A percentile compares a stretch with the other conserved stretches of the same genome.
Evolutionary conservation across 2,797 vertebrate genomes (phyloP).

Genomic region (Catharus ustulatus): DNA sequence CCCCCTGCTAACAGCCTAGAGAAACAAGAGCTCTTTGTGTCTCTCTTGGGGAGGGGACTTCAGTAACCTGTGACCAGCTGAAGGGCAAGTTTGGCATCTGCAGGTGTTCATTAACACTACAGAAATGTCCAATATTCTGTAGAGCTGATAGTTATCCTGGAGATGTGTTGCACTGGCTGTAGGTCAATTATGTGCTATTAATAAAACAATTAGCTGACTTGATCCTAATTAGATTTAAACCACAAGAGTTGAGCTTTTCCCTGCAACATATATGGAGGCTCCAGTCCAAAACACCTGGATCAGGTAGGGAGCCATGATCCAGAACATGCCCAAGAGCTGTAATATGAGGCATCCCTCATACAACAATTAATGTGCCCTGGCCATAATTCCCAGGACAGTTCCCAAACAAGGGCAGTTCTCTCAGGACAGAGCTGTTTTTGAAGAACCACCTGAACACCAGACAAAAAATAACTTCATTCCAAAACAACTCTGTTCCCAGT

Average conservation of each 20-base stretch:
- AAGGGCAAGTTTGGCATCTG: neutral
- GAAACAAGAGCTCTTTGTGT: neutral
- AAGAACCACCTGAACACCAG: neutral
- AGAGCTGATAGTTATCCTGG: neutral
- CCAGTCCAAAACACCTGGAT: neutral
- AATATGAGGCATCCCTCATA: neutral
- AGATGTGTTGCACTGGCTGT: neutral
- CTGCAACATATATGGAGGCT: neutral
- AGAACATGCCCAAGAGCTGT: neutral
- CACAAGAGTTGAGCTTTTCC: neutral
- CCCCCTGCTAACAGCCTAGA: neutral
- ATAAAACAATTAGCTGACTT: neutral
- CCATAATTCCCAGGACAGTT: neutral
- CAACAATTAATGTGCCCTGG: neutral
- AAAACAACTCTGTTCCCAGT: neutral
- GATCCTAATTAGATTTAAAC: neutral
- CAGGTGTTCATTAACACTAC: neutral
- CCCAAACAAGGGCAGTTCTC: neutral
- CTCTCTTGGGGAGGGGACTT: neutral
- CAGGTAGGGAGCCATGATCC: neutral
- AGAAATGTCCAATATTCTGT: neutral
- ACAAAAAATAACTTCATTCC: neutral
- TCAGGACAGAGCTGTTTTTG: neutral
- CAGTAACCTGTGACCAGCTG: neutral
- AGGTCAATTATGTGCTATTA: neutral